Evolutionary conservation across 2,113 vertebrate genomes (phyloP), one percentile per base, ranked within the genome.

Genomic region (Chionodraco myersi): DNA sequence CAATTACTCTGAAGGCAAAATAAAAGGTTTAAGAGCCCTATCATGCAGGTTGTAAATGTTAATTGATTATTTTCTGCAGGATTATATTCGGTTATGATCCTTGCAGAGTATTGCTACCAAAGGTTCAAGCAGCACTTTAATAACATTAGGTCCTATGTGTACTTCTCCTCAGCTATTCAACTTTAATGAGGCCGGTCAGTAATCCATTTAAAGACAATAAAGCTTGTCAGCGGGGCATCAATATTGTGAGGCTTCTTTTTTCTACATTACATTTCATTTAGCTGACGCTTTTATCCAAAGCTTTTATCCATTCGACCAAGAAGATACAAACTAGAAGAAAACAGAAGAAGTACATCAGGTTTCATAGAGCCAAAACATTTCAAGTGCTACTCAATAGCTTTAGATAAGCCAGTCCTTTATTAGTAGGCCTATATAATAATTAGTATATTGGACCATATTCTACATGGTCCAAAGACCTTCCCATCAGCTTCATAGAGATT

Each of bases 181-280:
- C 75, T 74, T 75, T 72, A 86, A 85, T 77, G 68, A 84, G 65
- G 13, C 61, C 61, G 56, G 61, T 70, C 59, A 1, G 60, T 75
- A 72, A 82, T 66, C 69, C 68, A 45, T 86, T 84, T 71, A 64
- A 82, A 73, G 54, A 80, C 60, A 82, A 58, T 78, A 65, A 69
- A 81, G 48, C 62, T 67, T 41, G 12, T 76, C 76, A 75, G 72
- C 7, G 76, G 36, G 54, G 69, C 23, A 70, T 76, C 45, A 60
- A 15, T 69, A 26, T 65, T 72, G 5, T 48, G 21, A 66, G 4
- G 15, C 8, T 57, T 73, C 8, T 16, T 23, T 48, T 45, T 23
- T 48, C 36, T 41, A 30, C 30, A 30, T 30, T 30, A 30, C 30
- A 30, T 30, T 30, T 0, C 30, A 30, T 30, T 30, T 30, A 30